A percentile compares a stretch with the other conserved stretches of the same genome.
phyloP scores from a whole-genome alignment of 23 tunicate species.

The Phallusia fumigata region DNA sequence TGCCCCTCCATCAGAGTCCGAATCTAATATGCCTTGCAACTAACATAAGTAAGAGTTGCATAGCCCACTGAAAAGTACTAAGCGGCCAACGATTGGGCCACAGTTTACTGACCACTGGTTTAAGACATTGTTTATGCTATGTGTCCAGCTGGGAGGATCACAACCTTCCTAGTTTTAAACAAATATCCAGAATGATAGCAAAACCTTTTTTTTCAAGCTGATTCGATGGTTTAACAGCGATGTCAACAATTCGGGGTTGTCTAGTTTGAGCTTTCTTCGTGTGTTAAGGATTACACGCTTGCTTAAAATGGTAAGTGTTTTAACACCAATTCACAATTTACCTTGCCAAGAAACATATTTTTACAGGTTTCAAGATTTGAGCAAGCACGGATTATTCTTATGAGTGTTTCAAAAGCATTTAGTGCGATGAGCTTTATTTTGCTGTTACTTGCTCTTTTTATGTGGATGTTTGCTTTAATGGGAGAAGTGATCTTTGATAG shows the following conservation, averaged over 20 bases:
- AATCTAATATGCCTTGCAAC: too few relatives aligned
- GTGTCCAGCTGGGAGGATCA: too few relatives aligned
- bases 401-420: conserved; percentile 86
- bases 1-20: too few relatives aligned
- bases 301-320: conserved; percentile 53
- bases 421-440: conserved; percentile 87
- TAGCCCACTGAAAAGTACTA: too few relatives aligned
- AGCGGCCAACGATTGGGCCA: too few relatives aligned
- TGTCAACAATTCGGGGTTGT: conserved; percentile 31
- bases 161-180: too few relatives aligned
- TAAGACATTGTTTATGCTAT: too few relatives aligned
- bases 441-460: conserved; percentile 74
- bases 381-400: conserved; percentile 75
- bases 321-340: neutral
- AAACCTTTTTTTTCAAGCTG: conserved; percentile 16
- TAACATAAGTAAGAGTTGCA: too few relatives aligned
- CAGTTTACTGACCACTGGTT: too few relatives aligned
- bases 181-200: too few relatives aligned
- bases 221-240: conserved; percentile 42
- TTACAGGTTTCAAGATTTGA: conserved; percentile 77
- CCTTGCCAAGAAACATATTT: neutral
- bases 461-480: conserved; percentile 89
- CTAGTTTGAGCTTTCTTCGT: conserved; percentile 59
- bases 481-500: conserved; percentile 79
- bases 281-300: conserved; percentile 75